These are phyloP conservation scores for Melipona beecheii DNA, from an alignment of 2,888 invertebrate species.

Conservation along the genomic window DNA sequence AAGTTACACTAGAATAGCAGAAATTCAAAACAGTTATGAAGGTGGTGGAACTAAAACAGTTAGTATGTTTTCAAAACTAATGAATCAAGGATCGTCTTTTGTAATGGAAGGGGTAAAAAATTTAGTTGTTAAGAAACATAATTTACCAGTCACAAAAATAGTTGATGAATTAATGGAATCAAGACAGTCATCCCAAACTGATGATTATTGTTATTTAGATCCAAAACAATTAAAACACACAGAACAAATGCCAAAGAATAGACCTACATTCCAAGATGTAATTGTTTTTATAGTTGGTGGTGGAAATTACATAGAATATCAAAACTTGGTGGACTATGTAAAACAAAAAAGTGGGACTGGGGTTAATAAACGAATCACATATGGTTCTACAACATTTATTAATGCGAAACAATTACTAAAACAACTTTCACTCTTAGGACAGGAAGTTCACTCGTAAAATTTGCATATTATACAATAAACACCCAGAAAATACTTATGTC, in stretches of 20 bases:
- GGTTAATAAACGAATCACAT: conserved; percentile 92
- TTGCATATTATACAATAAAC: conserved; percentile 12
- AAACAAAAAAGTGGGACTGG: conserved; percentile 92
- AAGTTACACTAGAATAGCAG: conserved; percentile 91
- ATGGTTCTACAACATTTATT: conserved; percentile 97
- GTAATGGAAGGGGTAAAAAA: conserved; percentile 99
- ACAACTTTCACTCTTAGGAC: conserved; percentile 93
- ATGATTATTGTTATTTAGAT: conserved; percentile 97
- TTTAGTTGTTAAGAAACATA: conserved; percentile 98
- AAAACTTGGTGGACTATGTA: conserved; percentile 97
- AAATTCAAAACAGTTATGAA: conserved; percentile 92
- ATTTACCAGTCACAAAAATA: conserved; percentile 96
- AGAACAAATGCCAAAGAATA: conserved; percentile 87
- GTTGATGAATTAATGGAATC: conserved; percentile 96
- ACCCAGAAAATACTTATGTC: conserved; percentile 39
- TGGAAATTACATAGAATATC: conserved; percentile 99
- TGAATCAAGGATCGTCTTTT: conserved; percentile 98
- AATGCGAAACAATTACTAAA: conserved; percentile 97
- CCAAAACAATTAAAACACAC: conserved; percentile 95
- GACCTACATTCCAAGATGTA: conserved; percentile 91
- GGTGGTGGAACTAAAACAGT: conserved; percentile 97
- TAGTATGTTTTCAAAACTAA: conserved; percentile 98
- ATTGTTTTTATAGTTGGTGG: conserved; percentile 96
- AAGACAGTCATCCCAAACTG: conserved; percentile 90
- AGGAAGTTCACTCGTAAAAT: conserved; percentile 86